Conservation (phyloP, 1,140 invertebrate species). For the Lasioglossum albipes region DNA sequence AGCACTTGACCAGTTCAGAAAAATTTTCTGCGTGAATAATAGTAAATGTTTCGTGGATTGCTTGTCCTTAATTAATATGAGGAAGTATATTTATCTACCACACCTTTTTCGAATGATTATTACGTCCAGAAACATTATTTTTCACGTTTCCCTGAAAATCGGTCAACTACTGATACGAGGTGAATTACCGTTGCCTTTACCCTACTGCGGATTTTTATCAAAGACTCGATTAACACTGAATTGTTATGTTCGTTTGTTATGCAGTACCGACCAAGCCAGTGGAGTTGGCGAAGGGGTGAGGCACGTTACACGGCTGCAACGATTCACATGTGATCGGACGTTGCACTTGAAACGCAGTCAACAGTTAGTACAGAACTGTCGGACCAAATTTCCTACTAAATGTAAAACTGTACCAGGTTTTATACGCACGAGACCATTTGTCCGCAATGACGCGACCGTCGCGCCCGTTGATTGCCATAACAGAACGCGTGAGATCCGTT, state of each 20-base stretch:
- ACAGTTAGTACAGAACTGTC: constrained; percentile 69
- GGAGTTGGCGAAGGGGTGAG: constrained; percentile 93
- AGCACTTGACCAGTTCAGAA: too few species aligned
- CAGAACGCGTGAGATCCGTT: neutral
- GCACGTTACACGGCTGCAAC: constrained; percentile 95
- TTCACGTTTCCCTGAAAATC: too few species aligned
- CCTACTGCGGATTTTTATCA: too few species aligned
- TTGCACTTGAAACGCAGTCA: constrained; percentile 56
- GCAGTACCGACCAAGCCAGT: constrained; percentile 96
- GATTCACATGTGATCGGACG: constrained; percentile 90
- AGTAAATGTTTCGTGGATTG: too few species aligned
- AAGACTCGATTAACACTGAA: too few species aligned
- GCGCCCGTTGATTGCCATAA: constrained; percentile 22
- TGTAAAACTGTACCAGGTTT: constrained; percentile 61
- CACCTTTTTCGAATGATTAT: too few species aligned
- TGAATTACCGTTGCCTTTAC: too few species aligned
- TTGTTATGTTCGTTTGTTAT: constrained; percentile 9
- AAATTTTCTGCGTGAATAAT: too few species aligned
- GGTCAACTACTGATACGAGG: too few species aligned
- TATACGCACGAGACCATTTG: constrained; percentile 17
- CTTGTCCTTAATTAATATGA: too few species aligned
- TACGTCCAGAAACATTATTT: too few species aligned
- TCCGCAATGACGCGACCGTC: constrained; percentile 25
- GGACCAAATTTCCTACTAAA: constrained; percentile 75
- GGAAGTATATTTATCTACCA: too few species aligned